phyloP scores from a whole-genome alignment of 2,113 vertebrate species.

The Azemiops feae region DNA sequence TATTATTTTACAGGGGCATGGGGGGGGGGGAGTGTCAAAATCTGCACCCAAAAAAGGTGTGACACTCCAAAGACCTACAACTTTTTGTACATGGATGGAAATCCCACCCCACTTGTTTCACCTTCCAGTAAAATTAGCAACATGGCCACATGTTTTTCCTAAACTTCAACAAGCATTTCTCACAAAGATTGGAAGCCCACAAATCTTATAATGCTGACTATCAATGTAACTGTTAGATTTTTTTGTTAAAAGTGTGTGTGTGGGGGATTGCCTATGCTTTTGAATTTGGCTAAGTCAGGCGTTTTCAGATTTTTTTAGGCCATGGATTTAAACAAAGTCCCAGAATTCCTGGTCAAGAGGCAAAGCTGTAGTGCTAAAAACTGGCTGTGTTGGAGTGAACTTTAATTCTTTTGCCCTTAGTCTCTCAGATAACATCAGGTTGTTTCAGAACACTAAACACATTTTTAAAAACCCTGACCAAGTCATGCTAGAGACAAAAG shows the following conservation, averaged over 20 bases:
- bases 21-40: neutral
- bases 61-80: neutral
- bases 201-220: neutral
- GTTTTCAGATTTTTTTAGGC: neutral
- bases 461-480: neutral
- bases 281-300: neutral
- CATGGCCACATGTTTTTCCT: neutral
- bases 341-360: neutral
- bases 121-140: neutral
- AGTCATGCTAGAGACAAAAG: neutral
- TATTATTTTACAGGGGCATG: neutral
- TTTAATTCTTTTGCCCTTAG: neutral
- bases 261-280: neutral
- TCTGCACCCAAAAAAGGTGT: neutral
- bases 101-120: neutral
- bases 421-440: neutral
- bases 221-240: neutral
- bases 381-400: neutral
- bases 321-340: neutral
- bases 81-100: neutral
- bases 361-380: neutral
- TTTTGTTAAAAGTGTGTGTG: neutral
- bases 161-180: neutral
- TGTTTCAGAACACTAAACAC: neutral
- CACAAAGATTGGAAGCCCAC: neutral